phyloP scores from a whole-genome alignment of 2,113 vertebrate species.

The Tachycineta bicolor region DNA sequence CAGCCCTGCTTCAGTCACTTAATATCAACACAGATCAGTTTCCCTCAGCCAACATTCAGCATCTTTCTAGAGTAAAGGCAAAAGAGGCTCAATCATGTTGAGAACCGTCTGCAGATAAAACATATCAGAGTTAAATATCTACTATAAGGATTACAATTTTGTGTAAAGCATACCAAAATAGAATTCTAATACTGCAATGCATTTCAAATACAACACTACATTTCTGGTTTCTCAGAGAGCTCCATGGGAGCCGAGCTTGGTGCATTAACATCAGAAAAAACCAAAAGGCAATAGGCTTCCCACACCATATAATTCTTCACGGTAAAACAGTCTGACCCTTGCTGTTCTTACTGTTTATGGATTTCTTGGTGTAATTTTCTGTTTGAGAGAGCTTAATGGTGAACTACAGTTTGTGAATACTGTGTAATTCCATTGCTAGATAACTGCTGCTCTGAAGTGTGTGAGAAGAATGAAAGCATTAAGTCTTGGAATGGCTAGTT shows the following conservation, averaged over 20 bases:
- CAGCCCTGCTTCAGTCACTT: not conserved
- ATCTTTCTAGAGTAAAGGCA: not conserved
- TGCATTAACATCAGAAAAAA: not conserved
- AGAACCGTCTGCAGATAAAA: not conserved
- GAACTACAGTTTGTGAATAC: not conserved
- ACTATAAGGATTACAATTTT: not conserved
- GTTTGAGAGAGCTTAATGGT: not conserved
- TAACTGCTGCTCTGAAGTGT: not conserved
- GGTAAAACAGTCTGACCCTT: not conserved
- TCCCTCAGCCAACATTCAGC: not conserved
- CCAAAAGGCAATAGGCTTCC: not conserved
- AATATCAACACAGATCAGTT: not conserved
- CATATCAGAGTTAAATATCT: not conserved
- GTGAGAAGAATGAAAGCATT: not conserved
- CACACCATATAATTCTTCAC: not conserved
- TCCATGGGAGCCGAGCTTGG: not conserved
- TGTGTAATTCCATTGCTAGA: not conserved
- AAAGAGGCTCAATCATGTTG: not conserved
- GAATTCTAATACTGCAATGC: not conserved
- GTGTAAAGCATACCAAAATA: not conserved
- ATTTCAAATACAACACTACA: not conserved
- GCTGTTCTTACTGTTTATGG: not conserved
- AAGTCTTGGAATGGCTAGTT: not conserved
- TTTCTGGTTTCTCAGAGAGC: not conserved
- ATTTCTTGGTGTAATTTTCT: constrained; percentile 32